Percentiles rank a stretch among this genome's conserved stretches.
phyloP scores from a whole-genome alignment of 2,888 invertebrate species.

The Neelides folsomi region DNA sequence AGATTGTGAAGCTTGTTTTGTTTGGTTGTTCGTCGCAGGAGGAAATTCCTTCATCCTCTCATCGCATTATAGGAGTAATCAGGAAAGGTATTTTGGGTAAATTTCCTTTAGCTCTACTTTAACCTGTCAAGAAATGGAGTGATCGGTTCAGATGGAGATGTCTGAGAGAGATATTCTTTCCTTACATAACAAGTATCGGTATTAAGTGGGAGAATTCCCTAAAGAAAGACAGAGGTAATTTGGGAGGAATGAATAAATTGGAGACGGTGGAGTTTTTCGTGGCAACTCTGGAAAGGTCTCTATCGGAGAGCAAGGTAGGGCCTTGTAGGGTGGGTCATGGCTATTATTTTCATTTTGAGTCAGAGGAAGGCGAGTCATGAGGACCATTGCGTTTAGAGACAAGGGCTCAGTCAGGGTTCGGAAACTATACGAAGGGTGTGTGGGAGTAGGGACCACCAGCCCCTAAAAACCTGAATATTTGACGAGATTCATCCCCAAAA shows the following conservation, averaged over 20 bases:
- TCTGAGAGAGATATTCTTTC: too few species aligned
- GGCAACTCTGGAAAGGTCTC: slow-evolving; percentile 1
- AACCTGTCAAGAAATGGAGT: too few species aligned
- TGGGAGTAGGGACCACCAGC: slow-evolving; percentile 7
- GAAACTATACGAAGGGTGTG: neutral
- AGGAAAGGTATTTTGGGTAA: too few species aligned
- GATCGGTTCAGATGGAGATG: too few species aligned
- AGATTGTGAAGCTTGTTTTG: too few species aligned
- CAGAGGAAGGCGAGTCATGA: neutral
- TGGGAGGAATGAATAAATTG: neutral
- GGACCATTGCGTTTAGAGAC: neutral
- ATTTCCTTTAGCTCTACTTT: too few species aligned
- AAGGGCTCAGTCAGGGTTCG: neutral
- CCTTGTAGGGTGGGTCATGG: slow-evolving; percentile 22
- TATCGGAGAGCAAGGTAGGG: slow-evolving; percentile 14
- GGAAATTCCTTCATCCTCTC: too few species aligned
- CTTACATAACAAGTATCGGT: too few species aligned
- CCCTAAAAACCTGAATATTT: slow-evolving; percentile 17
- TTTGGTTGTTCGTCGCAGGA: too few species aligned
- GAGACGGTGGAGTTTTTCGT: neutral
- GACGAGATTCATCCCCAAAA: slow-evolving; percentile 21
- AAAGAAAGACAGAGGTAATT: neutral
- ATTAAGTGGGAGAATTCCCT: too few species aligned
- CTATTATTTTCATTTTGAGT: slow-evolving; percentile 16
- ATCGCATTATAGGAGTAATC: too few species aligned